phyloP scores from a whole-genome alignment of 1,140 invertebrate genomes.

The Rhagoletis pomonella region DNA sequence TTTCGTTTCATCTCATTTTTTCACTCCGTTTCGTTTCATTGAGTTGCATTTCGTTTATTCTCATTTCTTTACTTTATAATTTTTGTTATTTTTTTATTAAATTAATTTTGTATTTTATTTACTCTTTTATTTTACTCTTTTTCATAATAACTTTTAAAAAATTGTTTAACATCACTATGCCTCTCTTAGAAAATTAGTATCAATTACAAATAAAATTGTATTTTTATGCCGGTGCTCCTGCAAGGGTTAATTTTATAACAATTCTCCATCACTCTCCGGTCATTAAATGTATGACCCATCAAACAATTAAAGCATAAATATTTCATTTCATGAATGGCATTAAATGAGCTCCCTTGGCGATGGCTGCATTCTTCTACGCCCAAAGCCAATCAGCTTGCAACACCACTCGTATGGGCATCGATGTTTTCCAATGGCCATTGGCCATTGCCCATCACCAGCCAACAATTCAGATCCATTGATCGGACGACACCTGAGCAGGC shows the following conservation, averaged over 20 bases:
- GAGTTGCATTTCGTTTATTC: background rate
- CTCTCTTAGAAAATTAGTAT: too few relatives aligned
- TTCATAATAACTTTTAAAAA: too few relatives aligned
- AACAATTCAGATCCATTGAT: background rate
- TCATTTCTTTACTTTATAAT: too few relatives aligned
- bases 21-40: background rate
- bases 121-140: too few relatives aligned
- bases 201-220: too few relatives aligned
- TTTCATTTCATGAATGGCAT: conserved; percentile 7
- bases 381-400: conserved; percentile 21
- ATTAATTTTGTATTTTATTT: too few relatives aligned
- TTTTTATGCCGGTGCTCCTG: too few relatives aligned
- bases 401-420: background rate
- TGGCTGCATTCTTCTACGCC: background rate
- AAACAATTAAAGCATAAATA: background rate
- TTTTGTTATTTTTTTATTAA: too few relatives aligned
- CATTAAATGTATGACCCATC: background rate
- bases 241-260: too few relatives aligned
- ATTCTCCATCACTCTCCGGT: too few relatives aligned
- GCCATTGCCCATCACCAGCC: too few relatives aligned
- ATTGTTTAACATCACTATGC: too few relatives aligned
- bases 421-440: background rate
- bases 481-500: conserved; percentile 16
- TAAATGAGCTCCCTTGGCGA: background rate
- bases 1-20: background rate